phyloP scores from a whole-genome alignment of 2,797 vertebrate genomes.

The Enteromius fasciolatus region DNA sequence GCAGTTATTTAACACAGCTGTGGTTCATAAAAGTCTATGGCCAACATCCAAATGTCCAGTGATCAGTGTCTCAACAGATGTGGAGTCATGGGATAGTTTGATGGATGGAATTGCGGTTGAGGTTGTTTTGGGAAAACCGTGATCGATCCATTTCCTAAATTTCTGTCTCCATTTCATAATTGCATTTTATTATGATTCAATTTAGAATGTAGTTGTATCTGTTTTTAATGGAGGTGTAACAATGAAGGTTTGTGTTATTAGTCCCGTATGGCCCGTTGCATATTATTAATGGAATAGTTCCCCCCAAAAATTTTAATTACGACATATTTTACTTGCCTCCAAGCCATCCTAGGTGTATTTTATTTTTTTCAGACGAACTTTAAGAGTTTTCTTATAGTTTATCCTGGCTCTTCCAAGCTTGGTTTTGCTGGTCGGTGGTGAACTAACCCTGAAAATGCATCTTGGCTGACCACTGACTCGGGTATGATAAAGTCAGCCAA shows the following conservation, averaged over 20 bases:
- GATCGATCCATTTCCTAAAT: neutral
- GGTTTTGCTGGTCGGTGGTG: no score
- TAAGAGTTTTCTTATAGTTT: no score
- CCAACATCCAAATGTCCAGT: neutral
- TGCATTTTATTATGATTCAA: slow-evolving; percentile 6
- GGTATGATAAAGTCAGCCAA: no score
- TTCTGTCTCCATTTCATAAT: neutral
- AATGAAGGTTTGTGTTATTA: neutral
- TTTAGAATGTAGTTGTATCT: neutral
- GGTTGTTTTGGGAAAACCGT: neutral
- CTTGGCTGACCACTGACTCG: no score
- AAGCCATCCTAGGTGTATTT: no score
- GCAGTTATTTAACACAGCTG: neutral
- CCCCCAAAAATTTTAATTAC: no score
- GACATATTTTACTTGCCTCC: no score
- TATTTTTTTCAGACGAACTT: no score
- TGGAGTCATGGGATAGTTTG: slow-evolving; percentile 12
- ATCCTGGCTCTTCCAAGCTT: no score
- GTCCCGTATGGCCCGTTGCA: neutral
- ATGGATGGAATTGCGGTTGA: slow-evolving; percentile 19
- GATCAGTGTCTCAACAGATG: neutral
- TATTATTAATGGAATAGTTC: neutral
- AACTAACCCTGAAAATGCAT: no score
- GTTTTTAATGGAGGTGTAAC: slow-evolving; percentile 13
- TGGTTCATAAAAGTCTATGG: neutral